Percentiles rank a stretch among this genome's conserved stretches.
phyloP scores from a whole-genome alignment of 2,888 invertebrate species.

The Deilephila porcellus region DNA sequence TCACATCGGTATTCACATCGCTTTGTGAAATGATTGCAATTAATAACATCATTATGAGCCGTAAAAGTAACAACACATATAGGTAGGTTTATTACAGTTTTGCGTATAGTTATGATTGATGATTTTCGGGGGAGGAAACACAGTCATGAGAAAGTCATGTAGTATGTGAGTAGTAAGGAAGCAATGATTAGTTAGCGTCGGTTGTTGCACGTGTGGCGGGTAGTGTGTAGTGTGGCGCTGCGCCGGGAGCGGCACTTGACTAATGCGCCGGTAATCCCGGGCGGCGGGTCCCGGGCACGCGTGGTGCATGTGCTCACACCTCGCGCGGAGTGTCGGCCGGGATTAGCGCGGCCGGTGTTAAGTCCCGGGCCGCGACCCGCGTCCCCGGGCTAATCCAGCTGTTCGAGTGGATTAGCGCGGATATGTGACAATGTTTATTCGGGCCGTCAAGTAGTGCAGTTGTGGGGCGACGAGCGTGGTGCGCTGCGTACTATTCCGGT shows the following conservation, averaged over 20 bases:
- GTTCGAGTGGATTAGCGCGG: conserved; percentile 10
- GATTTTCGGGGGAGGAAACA: background rate
- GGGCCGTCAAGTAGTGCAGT: conserved; percentile 2
- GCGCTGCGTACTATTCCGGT: conserved; percentile 13
- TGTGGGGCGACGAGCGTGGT: background rate
- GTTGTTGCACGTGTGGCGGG: background rate
- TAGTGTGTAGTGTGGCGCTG: background rate
- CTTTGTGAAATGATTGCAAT: background rate
- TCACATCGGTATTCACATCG: background rate
- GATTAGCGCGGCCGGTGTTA: conserved; percentile 40
- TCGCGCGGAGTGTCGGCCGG: conserved; percentile 25
- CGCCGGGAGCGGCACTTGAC: conserved; percentile 14
- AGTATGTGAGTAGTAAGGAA: background rate
- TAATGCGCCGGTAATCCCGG: conserved; percentile 21
- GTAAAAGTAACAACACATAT: too few relatives aligned
- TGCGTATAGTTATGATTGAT: too few relatives aligned
- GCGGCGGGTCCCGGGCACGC: background rate
- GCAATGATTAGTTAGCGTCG: background rate
- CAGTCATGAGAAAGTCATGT: too few relatives aligned
- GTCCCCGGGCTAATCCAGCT: background rate
- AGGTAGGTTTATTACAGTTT: background rate
- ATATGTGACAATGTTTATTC: conserved; percentile 16
- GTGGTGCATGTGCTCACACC: conserved; percentile 17
- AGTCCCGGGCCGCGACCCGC: conserved; percentile 35
- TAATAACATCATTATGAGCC: too few relatives aligned